phyloP scores from a whole-genome alignment of 2,888 invertebrate species.

The Agrenia bidenticulata region DNA sequence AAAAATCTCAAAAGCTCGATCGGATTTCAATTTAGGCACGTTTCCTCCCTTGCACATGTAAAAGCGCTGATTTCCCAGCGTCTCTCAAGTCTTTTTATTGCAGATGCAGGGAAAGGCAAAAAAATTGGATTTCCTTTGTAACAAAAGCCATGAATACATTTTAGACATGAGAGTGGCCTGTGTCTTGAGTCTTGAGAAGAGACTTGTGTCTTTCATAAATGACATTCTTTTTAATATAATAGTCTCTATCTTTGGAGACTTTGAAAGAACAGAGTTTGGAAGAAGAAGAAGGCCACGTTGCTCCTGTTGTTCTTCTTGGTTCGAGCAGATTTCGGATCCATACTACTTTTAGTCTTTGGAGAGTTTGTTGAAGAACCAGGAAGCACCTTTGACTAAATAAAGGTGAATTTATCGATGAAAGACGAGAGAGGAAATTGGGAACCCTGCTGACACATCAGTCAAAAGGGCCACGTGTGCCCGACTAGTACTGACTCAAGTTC shows the following conservation, averaged over 20 bases:
- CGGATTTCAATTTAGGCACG: too few species aligned
- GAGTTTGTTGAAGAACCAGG: not conserved
- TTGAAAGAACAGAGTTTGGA: conserved; percentile 7
- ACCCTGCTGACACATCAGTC: conserved; percentile 34
- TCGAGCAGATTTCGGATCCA: too few species aligned
- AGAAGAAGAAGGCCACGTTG: not conserved
- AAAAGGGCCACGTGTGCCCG: conserved; percentile 31
- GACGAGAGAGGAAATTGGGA: conserved; percentile 22
- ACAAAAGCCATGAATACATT: too few species aligned
- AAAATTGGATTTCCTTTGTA: too few species aligned
- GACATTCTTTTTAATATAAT: conserved; percentile 14
- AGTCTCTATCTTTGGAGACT: not conserved
- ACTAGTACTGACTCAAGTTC: conserved; percentile 22
- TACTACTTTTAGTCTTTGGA: too few species aligned
- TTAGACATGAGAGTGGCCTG: too few species aligned
- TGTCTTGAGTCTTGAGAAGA: not conserved
- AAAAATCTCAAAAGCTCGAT: too few species aligned
- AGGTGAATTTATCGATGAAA: conserved; percentile 1
- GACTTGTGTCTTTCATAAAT: conserved; percentile 1
- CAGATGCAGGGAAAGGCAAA: too few species aligned
- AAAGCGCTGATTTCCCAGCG: too few species aligned
- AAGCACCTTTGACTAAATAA: conserved; percentile 8
- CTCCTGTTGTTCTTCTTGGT: too few species aligned
- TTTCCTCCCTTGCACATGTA: too few species aligned
- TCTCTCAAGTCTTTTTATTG: too few species aligned